These are phyloP conservation scores for Entomyzon cyanotis DNA, from an alignment of 2,113 vertebrate genomes.

Conservation along the genomic window DNA sequence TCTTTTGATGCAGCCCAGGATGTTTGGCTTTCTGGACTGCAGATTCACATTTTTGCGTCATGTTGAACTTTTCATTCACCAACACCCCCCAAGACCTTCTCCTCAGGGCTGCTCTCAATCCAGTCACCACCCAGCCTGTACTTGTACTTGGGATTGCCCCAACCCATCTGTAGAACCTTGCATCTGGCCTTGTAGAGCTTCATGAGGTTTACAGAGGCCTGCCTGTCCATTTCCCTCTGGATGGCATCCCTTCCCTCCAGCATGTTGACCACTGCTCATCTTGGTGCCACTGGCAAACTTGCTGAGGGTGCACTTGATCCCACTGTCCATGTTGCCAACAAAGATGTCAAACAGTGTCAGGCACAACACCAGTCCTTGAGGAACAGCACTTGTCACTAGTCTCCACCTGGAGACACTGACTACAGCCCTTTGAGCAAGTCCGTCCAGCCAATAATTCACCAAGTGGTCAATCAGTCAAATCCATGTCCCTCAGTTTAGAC, in stretches of 20 bases:
- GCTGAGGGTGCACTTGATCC: not conserved
- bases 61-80: not conserved
- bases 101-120: not conserved
- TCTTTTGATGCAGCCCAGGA: not conserved
- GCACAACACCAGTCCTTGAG: not conserved
- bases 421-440: not conserved
- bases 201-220: not conserved
- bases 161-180: not conserved
- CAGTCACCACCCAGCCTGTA: not conserved
- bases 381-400: not conserved
- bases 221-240: not conserved
- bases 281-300: not conserved
- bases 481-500: not conserved
- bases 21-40: not conserved
- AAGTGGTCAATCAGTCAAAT: not conserved
- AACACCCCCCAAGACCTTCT: not conserved
- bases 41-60: not conserved
- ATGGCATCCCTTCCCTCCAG: not conserved
- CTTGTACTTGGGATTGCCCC: not conserved
- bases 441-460: not conserved
- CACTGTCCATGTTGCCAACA: not conserved
- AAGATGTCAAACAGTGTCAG: not conserved
- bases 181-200: not conserved
- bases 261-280: accelerated
- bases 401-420: not conserved